Evolutionary conservation across 2,797 vertebrate species (phyloP), one percentile per base, ranked within the genome.

Genomic region (Darevskia nairensis): DNA sequence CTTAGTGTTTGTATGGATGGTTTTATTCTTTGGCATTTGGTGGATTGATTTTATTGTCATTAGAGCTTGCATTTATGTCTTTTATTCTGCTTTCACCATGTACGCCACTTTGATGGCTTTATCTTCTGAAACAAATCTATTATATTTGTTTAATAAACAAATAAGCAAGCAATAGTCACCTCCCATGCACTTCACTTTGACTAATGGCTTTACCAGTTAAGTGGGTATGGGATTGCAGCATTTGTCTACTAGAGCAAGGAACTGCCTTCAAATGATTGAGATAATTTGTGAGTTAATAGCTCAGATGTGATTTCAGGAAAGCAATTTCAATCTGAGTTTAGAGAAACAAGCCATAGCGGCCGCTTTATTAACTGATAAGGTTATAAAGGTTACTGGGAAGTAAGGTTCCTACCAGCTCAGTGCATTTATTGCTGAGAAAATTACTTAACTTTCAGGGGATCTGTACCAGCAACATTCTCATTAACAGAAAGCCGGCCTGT

Each of bases 231-330:
- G 25, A 78, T 8, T 79, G 46, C 8, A 32, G 11, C 7, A 29
- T 79, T 2, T 79, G 17, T 59, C 17, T 32, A 44, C 88, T 85
- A 93, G 71, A 78, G 86, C 55, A 82, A 50, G 32, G 27, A 93
- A 78, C 44, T 82, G 9, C 94, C 86, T 93, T 95, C 89, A 92
- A 90, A 86, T 7, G 71, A 92, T 91, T 88, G 85, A 91, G 93
- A 94, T 74, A 91, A 90, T 95, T 90, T 94, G 82, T 93, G 89
- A 94, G 85, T 95, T 96, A 95, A 96, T 93, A 96, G 89, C 83
- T 86, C 89, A 90, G 88, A 90, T 61, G 93, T 91, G 80, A 95
- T 93, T 92, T 85, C 64, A 83, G 88, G 93, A 90, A 95, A 94
- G 86, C 89, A 92, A 95, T 94, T 94, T 94, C 89, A 94, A 74